phyloP scores from a whole-genome alignment of 2,797 vertebrate genomes.

The Siniperca undulata region DNA sequence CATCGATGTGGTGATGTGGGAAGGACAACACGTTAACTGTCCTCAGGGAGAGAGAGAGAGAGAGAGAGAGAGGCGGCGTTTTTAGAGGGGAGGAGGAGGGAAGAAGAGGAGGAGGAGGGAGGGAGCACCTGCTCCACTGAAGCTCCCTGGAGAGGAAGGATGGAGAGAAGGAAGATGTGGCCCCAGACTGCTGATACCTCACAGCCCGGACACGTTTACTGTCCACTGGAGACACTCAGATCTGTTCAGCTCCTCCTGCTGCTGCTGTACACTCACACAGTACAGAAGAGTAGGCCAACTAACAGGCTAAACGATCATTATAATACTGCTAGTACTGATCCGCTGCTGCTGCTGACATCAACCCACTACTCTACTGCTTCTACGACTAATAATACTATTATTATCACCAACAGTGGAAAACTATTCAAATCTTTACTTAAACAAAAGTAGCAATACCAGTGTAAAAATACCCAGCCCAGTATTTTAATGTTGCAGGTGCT shows the following conservation, averaged over 20 bases:
- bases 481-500: neutral
- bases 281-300: slow-evolving; percentile 3
- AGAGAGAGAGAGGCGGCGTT: neutral
- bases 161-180: slow-evolving; percentile 70
- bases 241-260: slow-evolving; percentile 60
- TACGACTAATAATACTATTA: neutral
- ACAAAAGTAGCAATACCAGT: neutral
- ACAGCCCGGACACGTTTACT: slow-evolving; percentile 79
- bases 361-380: no score
- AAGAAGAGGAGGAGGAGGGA: slow-evolving; percentile 41
- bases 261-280: slow-evolving; percentile 32
- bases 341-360: neutral
- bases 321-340: neutral
- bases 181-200: slow-evolving; percentile 75
- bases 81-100: slow-evolving; percentile 24
- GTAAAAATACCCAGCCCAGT: neutral
- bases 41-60: slow-evolving; percentile 50
- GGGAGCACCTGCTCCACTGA: slow-evolving; percentile 82
- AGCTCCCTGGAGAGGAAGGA: slow-evolving; percentile 77
- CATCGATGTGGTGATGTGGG: slow-evolving; percentile 39
- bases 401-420: neutral
- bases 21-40: slow-evolving; percentile 73
- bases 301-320: slow-evolving; percentile 25
- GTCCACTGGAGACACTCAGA: slow-evolving; percentile 72
- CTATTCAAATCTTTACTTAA: neutral